Evolutionary conservation across 2,113 vertebrate species (phyloP).

Genomic region (Caranx ignobilis): DNA sequence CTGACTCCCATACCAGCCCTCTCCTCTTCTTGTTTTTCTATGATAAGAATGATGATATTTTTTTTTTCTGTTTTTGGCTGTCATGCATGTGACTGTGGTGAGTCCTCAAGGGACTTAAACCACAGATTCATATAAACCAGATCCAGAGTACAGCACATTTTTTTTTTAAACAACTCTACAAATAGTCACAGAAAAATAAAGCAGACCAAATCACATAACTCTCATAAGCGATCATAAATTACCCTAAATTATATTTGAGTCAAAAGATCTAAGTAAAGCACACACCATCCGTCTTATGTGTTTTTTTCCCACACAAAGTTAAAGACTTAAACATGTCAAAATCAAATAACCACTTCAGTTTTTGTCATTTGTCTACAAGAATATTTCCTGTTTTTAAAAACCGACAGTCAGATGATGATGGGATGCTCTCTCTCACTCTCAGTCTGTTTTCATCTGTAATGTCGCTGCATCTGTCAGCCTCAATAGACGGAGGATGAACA

Average conservation of each 20-base stretch:
- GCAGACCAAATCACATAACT: not conserved
- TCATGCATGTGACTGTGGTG: not conserved
- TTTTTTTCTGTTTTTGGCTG: slow-evolving; percentile 13
- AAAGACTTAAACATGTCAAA: not conserved
- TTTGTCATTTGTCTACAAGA: not conserved
- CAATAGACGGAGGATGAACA: slow-evolving; percentile 1
- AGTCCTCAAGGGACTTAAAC: slow-evolving; percentile 4
- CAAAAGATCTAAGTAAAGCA: too few species aligned
- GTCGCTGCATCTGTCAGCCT: slow-evolving; percentile 5
- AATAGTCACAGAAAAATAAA: not conserved
- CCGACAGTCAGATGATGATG: not conserved
- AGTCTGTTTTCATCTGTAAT: not conserved
- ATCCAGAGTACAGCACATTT: slow-evolving; percentile 9
- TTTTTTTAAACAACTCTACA: slow-evolving; percentile 7
- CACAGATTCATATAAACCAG: slow-evolving; percentile 42
- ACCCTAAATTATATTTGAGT: not conserved
- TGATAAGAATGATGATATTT: slow-evolving; percentile 14
- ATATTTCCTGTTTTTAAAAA: not conserved
- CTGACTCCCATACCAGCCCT: not conserved
- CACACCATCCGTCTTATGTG: not conserved
- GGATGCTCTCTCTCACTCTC: not conserved
- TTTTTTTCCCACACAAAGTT: not conserved
- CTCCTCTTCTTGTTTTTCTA: not conserved
- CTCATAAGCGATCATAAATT: not conserved
- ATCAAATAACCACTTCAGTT: not conserved